A percentile compares a stretch with the other conserved stretches of the same genome.
phyloP scores from a whole-genome alignment of 2,797 vertebrate species.

The Manis crassicaudata region DNA sequence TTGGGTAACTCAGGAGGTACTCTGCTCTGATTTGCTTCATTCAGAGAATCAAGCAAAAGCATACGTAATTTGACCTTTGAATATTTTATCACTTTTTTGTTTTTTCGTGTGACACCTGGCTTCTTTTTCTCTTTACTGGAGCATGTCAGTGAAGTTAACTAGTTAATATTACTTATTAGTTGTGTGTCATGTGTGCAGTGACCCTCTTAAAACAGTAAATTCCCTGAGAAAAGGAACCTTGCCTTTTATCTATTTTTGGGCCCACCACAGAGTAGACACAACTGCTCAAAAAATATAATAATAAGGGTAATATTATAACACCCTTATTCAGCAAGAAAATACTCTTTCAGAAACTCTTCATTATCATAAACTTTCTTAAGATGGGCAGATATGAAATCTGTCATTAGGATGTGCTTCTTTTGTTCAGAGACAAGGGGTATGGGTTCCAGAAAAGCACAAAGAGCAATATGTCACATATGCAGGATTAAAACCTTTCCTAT shows the following conservation, averaged over 20 bases:
- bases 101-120: not conserved
- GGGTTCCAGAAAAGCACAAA: not conserved
- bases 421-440: not conserved
- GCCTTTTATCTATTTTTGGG: not conserved
- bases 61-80: not conserved
- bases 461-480: not conserved
- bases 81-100: too few species aligned
- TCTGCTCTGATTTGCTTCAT: not conserved
- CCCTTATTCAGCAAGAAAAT: not conserved
- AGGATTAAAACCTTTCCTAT: not conserved
- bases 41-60: conserved; percentile 12
- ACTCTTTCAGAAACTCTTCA: not conserved
- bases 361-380: not conserved
- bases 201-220: not conserved
- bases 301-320: not conserved
- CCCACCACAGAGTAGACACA: not conserved
- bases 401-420: not conserved
- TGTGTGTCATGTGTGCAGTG: not conserved
- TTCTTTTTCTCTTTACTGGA: not conserved
- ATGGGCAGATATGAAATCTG: not conserved
- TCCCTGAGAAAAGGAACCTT: not conserved
- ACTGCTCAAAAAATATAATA: not conserved
- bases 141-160: not conserved
- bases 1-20: not conserved
- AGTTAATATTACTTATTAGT: not conserved